These are phyloP conservation scores for Helobdella robusta DNA, from an alignment of 2,888 invertebrate species.

Conservation along the genomic window DNA sequence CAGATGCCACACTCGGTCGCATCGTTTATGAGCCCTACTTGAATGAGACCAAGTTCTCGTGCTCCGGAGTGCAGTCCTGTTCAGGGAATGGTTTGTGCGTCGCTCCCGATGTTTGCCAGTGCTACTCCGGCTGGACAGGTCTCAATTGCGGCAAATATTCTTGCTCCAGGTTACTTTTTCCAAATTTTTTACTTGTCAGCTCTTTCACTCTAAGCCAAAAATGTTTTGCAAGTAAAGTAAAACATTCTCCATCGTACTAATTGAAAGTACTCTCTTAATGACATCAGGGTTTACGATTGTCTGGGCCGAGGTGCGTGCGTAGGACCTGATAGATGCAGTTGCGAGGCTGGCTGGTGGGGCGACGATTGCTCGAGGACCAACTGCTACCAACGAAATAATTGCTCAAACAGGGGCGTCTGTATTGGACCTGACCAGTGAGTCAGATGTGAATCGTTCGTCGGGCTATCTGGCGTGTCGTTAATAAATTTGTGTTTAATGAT, in stretches of 20 bases:
- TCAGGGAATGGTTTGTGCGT: slow-evolving; percentile 27
- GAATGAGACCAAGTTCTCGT: slow-evolving; percentile 19
- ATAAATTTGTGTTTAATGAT: no score
- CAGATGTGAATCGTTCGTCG: background rate
- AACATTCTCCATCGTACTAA: no score
- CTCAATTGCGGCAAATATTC: slow-evolving; percentile 19
- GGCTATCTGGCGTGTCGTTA: background rate
- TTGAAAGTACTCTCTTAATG: no score
- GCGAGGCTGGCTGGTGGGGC: slow-evolving; percentile 33
- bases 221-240: no score
- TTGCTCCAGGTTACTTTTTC: no score
- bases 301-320: slow-evolving; percentile 34
- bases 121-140: slow-evolving; percentile 26
- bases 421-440: slow-evolving; percentile 25
- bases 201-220: no score
- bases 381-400: slow-evolving; percentile 29
- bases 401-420: slow-evolving; percentile 27
- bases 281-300: slow-evolving; percentile 32
- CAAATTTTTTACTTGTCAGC: no score
- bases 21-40: slow-evolving; percentile 27
- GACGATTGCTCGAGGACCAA: slow-evolving; percentile 31
- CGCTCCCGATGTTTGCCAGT: slow-evolving; percentile 25
- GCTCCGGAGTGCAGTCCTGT: slow-evolving; percentile 24
- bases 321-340: slow-evolving; percentile 35
- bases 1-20: slow-evolving; percentile 6